A percentile compares a stretch with the other conserved stretches of the same genome.
Evolutionary conservation across 35 echinoderm and acorn worm genomes (phyloP).

Genomic region (Patiria miniata): DNA sequence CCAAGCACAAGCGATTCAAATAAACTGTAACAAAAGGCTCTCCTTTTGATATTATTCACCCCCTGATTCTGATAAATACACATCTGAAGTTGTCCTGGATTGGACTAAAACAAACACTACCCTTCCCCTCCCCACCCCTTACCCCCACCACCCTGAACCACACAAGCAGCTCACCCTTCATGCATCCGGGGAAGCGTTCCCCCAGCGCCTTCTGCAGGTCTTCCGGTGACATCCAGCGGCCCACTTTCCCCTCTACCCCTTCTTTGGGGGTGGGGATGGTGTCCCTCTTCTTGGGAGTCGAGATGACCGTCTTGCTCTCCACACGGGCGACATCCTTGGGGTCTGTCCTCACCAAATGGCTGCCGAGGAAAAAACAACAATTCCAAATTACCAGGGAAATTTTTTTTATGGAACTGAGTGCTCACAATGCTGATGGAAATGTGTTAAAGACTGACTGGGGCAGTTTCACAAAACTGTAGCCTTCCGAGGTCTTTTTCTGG

Average conservation of each 20-base stretch:
- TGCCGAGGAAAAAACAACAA: constrained; percentile 13
- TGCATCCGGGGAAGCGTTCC: constrained; percentile 90
- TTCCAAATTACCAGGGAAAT: background rate
- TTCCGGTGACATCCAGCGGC: constrained; percentile 89
- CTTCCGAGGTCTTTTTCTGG: too few relatives aligned
- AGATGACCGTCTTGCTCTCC: constrained; percentile 95
- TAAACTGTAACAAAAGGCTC: too few relatives aligned
- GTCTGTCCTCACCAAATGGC: constrained; percentile 87
- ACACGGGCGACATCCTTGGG: constrained; percentile 93
- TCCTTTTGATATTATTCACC: too few relatives aligned
- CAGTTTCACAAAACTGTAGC: too few relatives aligned
- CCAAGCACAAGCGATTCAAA: too few relatives aligned
- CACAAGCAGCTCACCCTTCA: constrained; percentile 75
- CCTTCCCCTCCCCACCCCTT: too few relatives aligned
- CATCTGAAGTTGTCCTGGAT: too few relatives aligned
- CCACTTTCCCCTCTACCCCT: constrained; percentile 74
- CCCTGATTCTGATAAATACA: too few relatives aligned
- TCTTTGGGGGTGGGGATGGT: constrained; percentile 86
- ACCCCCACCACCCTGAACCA: too few relatives aligned
- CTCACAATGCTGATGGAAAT: background rate
- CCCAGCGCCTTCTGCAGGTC: constrained; percentile 59
- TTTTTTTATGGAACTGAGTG: background rate
- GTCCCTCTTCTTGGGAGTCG: constrained; percentile 75
- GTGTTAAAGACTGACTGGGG: too few relatives aligned
- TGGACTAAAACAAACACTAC: too few relatives aligned